Percentiles rank a stretch among this genome's conserved stretches.
phyloP scores from a whole-genome alignment of 2,888 invertebrate species.

The Drosophila peninsularis region DNA sequence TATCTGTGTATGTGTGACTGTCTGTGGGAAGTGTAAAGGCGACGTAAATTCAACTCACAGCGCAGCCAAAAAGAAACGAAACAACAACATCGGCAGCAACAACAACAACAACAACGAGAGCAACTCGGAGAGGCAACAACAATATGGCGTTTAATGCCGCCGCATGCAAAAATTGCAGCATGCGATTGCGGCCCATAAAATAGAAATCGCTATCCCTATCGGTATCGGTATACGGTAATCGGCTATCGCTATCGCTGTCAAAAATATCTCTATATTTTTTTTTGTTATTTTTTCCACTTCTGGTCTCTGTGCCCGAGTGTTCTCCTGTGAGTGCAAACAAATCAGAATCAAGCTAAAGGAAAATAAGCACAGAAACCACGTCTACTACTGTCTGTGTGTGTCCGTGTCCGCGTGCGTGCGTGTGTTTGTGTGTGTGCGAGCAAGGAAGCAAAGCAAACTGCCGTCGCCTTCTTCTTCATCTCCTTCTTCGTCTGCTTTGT shows the following conservation, averaged over 20 bases:
- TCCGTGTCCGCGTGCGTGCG: constrained; percentile 8
- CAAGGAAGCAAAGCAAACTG: constrained; percentile 44
- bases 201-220: constrained; percentile 26
- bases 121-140: constrained; percentile 54
- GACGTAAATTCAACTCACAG: constrained; percentile 47
- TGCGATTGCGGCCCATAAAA: constrained; percentile 46
- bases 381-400: constrained; percentile 8
- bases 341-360: constrained; percentile 39
- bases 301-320: constrained; percentile 27
- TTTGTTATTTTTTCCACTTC: constrained; percentile 45
- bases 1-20: constrained; percentile 13
- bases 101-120: constrained; percentile 40
- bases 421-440: constrained; percentile 15
- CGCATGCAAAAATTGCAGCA: constrained; percentile 60
- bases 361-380: constrained; percentile 41
- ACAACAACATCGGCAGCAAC: constrained; percentile 52
- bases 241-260: constrained; percentile 33
- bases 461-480: constrained; percentile 19
- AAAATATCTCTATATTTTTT: constrained; percentile 29
- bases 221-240: constrained; percentile 21
- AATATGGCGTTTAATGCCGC: constrained; percentile 65
- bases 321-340: constrained; percentile 42
- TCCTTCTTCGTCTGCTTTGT: constrained; percentile 18
- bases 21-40: constrained; percentile 48
- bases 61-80: constrained; percentile 41